Evolutionary conservation across 2,797 vertebrate genomes (phyloP).

Genomic region (Halcyon badia): DNA sequence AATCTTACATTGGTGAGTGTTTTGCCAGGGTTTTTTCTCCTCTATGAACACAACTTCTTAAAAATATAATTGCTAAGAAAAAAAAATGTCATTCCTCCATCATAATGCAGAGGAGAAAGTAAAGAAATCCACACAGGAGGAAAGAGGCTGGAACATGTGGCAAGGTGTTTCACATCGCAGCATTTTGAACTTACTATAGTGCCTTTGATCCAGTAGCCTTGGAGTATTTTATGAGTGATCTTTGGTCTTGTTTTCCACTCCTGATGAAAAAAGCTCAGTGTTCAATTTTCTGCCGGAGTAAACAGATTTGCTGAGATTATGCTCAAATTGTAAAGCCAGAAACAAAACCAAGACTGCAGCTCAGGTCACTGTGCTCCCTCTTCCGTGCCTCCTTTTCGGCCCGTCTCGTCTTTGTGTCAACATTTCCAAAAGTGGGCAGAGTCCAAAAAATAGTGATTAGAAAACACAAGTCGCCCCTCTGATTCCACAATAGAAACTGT

Average conservation of each 20-base stretch:
- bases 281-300: neutral
- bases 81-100: neutral
- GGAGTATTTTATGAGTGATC: neutral
- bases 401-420: neutral
- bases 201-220: slow-evolving; percentile 14
- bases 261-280: neutral
- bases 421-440: neutral
- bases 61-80: neutral
- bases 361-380: neutral
- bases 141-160: neutral
- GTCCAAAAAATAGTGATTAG: neutral
- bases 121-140: slow-evolving; percentile 14
- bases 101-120: neutral
- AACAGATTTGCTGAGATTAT: neutral
- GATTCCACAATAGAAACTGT: neutral
- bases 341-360: neutral
- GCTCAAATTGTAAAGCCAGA: neutral
- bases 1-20: neutral
- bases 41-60: neutral
- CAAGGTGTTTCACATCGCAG: neutral
- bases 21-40: neutral
- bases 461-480: neutral
- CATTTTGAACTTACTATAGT: neutral
- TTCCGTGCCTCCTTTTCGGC: neutral
- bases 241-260: neutral